Evolutionary conservation across 2,888 invertebrate species (phyloP), one percentile per base, ranked within the genome.

Genomic region (Diachrysia chrysitis): DNA sequence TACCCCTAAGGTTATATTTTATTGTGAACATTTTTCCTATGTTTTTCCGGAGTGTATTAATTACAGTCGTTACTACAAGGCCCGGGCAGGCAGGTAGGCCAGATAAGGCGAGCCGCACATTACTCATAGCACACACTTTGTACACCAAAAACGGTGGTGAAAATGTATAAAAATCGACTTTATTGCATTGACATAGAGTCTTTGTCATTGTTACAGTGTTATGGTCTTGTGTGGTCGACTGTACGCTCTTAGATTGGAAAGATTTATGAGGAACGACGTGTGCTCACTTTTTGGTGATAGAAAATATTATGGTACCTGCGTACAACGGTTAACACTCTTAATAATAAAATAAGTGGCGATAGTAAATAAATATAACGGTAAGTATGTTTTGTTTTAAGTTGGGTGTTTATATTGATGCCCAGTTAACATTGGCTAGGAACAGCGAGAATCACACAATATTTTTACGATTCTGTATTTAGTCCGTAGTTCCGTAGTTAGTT

Each of bases 241-340:
- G 42, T 58, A 68, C 55, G 46, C 59, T 35, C 70, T 71, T 71
- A 78, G 78, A 76, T 79, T 76, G 78, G 19, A 66, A 42, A 65
- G 63, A 76, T 78, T 82, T 80, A 82, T 82, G 73, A 37, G 19
- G 48, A n/a, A n/a, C 35, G n/a, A 64, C 62, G 73, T 71, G 56
- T 54, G 35, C 59, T 9, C 42, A 48, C 17, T 32, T 46, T 63
- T 71, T 76, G 56, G 63, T 71, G 17, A 58, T 29, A 54, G 54
- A 17, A 53, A 58, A 58, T 63, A 76, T 76, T 76, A 58, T 53
- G 48, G 25, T 48, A 32, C 21, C 35, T 25, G 21, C 25, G 51
- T 57, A 54, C 42, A 19, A 35, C 32, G 63, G 10, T 42, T 10
- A 35, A 9, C 16, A 16, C 25, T 25, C 5, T 2, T 2, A 25